Evolutionary conservation across 2,113 vertebrate species (phyloP).

Genomic region (Rana temporaria): DNA sequence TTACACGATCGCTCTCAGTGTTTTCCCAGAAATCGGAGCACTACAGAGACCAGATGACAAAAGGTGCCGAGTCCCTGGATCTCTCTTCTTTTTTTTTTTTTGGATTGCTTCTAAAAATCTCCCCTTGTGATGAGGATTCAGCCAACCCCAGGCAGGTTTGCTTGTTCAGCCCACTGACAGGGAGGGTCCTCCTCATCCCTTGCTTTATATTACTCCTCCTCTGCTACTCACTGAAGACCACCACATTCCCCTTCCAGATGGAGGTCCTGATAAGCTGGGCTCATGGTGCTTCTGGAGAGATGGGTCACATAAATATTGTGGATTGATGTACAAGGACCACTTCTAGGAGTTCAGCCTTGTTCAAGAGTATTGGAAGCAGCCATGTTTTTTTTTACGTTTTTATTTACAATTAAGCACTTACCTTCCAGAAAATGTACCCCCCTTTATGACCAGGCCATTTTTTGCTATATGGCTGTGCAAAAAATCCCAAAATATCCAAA

Average conservation of each 20-base stretch:
- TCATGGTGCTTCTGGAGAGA: background rate
- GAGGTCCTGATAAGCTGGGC: background rate
- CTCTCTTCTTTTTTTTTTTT: background rate
- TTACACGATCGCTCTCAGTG: background rate
- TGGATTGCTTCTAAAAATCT: background rate
- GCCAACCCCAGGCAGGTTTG: conserved; percentile 6
- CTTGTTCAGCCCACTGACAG: conserved; percentile 42
- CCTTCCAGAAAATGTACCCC: no score
- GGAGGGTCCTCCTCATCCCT: conserved; percentile 42
- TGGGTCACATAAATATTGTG: no score
- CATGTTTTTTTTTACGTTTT: no score
- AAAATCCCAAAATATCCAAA: no score
- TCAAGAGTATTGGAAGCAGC: no score
- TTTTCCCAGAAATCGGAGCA: background rate
- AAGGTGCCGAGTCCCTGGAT: background rate
- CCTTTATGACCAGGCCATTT: no score
- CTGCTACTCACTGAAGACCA: conserved; percentile 33
- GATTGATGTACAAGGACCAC: no score
- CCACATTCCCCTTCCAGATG: background rate
- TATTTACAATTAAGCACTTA: no score
- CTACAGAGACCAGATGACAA: background rate
- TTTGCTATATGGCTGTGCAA: no score
- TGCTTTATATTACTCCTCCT: conserved; percentile 34
- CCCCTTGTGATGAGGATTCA: conserved; percentile 7
- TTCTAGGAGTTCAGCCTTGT: no score